Base-by-base conservation (phyloP, 2,888 invertebrate genomes). In the Ennomos fuscantarius region DNA sequence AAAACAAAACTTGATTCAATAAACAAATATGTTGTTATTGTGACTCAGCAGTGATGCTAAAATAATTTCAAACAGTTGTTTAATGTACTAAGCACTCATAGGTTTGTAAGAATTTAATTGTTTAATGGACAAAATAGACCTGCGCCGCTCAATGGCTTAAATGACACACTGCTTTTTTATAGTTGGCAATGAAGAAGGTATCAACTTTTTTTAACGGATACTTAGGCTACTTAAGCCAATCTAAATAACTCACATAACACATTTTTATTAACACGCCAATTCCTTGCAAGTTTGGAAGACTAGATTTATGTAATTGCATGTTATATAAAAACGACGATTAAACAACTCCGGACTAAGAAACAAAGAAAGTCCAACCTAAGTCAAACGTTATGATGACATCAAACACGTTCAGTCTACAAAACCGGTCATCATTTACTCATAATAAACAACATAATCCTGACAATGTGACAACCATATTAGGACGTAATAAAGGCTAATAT, bases 351-450 rank as follows among this genome's bases (percentile, higher is more conserved):
- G 34, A 40, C 13, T n/a, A 31, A 54, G 24, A 43, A 37, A 52
- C 58, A 58, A 58, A 53, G 58, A 32, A 53, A 45, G 35, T 54
- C n/a, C 13, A 41, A 45, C 12, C 8, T 3, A 24, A 24, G 10
- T 31, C 8, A 13, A n/a, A 11, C 34, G 13, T 44, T n/a, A 31
- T 11, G 9, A 39, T 36, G 12, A 44, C 40, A 24, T 1, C 50
- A 47, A 8, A 24, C 3, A 6, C 24, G 39, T 42, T n/a, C 11
- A 47, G 42, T 31, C 31, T 50, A 55, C 11, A 49, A 34, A 44
- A 36, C 34, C 39, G 13, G 40, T 47, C 33, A 34, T 10, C 34
- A 43, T 40, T 9, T 43, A 37, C 42, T 36, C 37, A 43, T 36
- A 49, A 45, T 49, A 50, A 5, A 24, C 24, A 12, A 51, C 45